phyloP scores from a whole-genome alignment of 2,888 invertebrate species.

The Sinotaia quadrata region DNA sequence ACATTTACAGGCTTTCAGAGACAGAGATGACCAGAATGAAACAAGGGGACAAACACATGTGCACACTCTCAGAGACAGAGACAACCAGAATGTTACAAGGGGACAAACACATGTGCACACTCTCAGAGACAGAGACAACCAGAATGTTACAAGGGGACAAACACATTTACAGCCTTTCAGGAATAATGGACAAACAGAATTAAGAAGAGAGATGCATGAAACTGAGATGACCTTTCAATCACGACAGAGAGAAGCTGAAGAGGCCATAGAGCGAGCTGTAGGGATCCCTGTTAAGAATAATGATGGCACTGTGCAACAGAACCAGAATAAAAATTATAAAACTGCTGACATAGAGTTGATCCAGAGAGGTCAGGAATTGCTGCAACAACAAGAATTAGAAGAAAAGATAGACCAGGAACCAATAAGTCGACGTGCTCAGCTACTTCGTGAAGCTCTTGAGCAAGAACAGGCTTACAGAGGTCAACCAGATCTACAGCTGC shows the following conservation, averaged over 20 bases:
- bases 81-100: no score
- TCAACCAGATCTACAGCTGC: constrained; percentile 53
- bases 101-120: no score
- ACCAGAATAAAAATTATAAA: no score
- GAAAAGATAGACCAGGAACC: constrained; percentile 52
- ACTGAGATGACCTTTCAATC: no score
- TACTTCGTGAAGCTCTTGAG: constrained; percentile 54
- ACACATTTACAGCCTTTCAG: no score
- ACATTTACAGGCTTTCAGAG: no score
- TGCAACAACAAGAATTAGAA: constrained; percentile 32
- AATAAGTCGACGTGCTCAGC: constrained; percentile 51
- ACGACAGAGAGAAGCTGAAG: constrained; percentile 20
- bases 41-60: no score
- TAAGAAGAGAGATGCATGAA: neutral
- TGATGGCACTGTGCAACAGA: neutral
- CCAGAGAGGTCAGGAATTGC: neutral
- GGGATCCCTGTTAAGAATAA: neutral
- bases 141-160: no score
- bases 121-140: no score
- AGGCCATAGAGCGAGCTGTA: constrained; percentile 1
- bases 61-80: no score
- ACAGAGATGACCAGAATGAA: no score
- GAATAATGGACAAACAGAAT: no score
- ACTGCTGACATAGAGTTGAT: neutral
- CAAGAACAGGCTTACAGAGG: constrained; percentile 47